Evolutionary conservation across 1,140 invertebrate genomes (phyloP), one percentile per base, ranked within the genome.

Genomic region (Fopius arisanus): DNA sequence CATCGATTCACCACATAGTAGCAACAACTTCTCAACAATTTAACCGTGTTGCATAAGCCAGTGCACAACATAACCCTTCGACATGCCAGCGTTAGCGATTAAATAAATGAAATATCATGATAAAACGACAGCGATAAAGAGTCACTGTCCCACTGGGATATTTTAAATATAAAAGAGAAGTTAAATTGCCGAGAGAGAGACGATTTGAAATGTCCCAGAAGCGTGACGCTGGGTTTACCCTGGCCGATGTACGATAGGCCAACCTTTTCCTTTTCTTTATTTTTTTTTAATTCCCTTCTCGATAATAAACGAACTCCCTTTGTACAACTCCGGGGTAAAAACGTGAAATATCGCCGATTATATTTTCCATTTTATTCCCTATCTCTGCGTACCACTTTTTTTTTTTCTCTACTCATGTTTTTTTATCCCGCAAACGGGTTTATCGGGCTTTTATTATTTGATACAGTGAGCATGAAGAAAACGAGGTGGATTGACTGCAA

Each of bases 41-140:
- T 59, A 10, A 23, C 14, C 9, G 2, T 59, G 65, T 73, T 73
- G 63, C 71, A 73, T 73, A 73, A 73, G 41, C 29, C 23, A 37
- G 62, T 43, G 63, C 40, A 67, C 66, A 62, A 41, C 31, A 28
- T 62, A 29, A 19, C 16, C 40, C 51, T 48, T 43, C 31, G 70
- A 63, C 54, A 28, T 59, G 43, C 43, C 19, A 51, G 19, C 43
- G 43, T 51, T n/a, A 51, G 5, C n/a, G 3, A 21, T 19, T 16
- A 51, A 51, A 51, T 51, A 51, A 19, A 51, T 21, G n/a, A n/a
- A n/a, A n/a, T n/a, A n/a, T n/a, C n/a, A n/a, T n/a, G n/a, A n/a
- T n/a, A n/a, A n/a, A n/a, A n/a, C n/a, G n/a, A n/a, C n/a, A n/a
- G n/a, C n/a, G n/a, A n/a, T n/a, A n/a, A n/a, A n/a, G n/a, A n/a